phyloP scores from a whole-genome alignment of 2,888 invertebrate genomes.

The Euclidia mi region DNA sequence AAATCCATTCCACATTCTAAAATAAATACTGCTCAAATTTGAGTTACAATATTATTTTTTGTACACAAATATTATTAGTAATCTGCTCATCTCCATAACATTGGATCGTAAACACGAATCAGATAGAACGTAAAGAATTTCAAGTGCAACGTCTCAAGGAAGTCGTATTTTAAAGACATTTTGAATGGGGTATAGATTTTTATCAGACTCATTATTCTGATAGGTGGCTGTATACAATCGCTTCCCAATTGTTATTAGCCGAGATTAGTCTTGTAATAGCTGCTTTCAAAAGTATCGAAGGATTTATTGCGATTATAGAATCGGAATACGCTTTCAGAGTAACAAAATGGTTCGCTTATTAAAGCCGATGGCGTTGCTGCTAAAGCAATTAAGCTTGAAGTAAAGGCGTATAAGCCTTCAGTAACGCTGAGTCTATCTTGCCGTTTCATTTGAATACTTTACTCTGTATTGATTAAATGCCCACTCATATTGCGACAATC shows the following conservation, averaged over 20 bases:
- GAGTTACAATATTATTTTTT: no score
- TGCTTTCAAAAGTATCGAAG: constrained; percentile 48
- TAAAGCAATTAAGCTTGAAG: constrained; percentile 51
- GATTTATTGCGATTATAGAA: constrained; percentile 61
- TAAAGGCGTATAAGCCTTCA: constrained; percentile 47
- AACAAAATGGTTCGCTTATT: constrained; percentile 15
- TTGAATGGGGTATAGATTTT: constrained; percentile 47
- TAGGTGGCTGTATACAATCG: constrained; percentile 51
- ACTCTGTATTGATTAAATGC: constrained; percentile 20
- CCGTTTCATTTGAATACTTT: constrained; percentile 43
- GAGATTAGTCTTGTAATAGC: constrained; percentile 60
- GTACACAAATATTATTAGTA: constrained; percentile 9
- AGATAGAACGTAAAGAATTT: constrained; percentile 26
- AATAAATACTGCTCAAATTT: no score
- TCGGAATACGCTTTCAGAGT: constrained; percentile 27
- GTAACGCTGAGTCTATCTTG: constrained; percentile 42
- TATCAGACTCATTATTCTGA: constrained; percentile 59
- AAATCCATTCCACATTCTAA: no score
- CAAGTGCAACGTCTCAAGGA: constrained; percentile 11
- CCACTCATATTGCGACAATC: no score
- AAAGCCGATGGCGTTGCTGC: constrained; percentile 38
- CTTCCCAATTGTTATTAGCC: constrained; percentile 54
- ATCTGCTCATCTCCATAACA: constrained; percentile 30
- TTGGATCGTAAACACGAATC: constrained; percentile 17
- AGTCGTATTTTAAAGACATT: constrained; percentile 41